These are phyloP conservation scores for Coendou prehensilis DNA, from an alignment of 2,797 vertebrate species.

Conservation along the genomic window DNA sequence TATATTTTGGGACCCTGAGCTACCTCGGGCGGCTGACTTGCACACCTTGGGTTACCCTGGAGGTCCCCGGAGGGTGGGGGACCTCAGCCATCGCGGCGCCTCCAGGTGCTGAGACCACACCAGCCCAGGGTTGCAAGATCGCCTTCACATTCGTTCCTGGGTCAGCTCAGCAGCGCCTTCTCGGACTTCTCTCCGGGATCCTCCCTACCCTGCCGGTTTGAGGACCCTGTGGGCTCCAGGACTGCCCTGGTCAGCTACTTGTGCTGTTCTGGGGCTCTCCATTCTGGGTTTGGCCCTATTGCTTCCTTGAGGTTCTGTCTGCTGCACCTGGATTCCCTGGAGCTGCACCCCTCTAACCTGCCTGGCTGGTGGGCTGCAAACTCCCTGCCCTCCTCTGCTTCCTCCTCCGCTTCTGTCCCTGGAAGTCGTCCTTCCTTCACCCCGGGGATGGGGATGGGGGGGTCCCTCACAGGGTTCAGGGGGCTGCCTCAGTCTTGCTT, in stretches of 20 bases:
- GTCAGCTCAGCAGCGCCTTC: background rate
- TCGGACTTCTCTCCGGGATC: background rate
- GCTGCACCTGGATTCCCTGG: background rate
- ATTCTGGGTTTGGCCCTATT: background rate
- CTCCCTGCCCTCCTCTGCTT: background rate
- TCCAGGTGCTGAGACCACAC: background rate
- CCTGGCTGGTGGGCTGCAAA: background rate
- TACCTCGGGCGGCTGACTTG: background rate
- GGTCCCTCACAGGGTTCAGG: background rate
- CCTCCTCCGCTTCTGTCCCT: background rate
- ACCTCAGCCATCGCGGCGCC: background rate
- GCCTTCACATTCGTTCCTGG: background rate
- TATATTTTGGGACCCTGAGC: background rate
- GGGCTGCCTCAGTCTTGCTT: background rate
- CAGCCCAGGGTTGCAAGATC: background rate
- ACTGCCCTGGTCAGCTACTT: background rate
- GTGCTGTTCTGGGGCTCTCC: background rate
- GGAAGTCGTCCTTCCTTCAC: background rate
- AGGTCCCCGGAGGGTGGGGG: background rate
- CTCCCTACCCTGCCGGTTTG: background rate
- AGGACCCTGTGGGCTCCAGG: background rate
- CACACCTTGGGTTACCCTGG: background rate
- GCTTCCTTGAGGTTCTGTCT: background rate
- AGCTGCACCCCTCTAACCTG: accelerated
- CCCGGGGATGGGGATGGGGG: background rate